These are phyloP conservation scores for Cryptoprocta ferox DNA, from an alignment of 2,797 vertebrate genomes.

Conservation along the genomic window DNA sequence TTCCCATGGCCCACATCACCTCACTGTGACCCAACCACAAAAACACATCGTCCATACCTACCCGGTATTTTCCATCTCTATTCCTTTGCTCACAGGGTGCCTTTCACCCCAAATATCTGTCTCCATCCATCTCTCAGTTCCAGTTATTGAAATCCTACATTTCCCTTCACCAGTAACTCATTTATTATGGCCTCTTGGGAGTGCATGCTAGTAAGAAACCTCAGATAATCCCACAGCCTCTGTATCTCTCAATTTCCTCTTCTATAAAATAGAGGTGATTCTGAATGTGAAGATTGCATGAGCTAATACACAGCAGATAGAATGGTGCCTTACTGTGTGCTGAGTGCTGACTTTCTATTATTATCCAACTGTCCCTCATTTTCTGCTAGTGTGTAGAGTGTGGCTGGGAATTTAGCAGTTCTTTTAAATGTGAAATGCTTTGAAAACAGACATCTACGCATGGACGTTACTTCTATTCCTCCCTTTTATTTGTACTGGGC, in stretches of 20 bases:
- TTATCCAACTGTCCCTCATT: not conserved
- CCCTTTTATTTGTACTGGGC: not conserved
- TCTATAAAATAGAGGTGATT: not conserved
- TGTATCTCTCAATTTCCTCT: not conserved
- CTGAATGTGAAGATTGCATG: not conserved
- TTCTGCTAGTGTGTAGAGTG: not conserved
- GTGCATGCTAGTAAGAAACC: not conserved
- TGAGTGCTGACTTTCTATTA: not conserved
- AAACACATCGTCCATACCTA: not conserved
- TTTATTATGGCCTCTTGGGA: not conserved
- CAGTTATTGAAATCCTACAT: not conserved
- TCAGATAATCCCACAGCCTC: not conserved
- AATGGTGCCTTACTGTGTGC: not conserved
- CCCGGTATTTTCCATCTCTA: not conserved
- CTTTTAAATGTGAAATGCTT: conserved; percentile 7
- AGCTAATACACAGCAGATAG: not conserved
- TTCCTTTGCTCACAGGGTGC: not conserved
- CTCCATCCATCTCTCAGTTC: not conserved
- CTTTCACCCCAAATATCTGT: not conserved
- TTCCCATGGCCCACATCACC: not conserved
- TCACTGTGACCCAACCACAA: not conserved
- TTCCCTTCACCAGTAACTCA: not conserved
- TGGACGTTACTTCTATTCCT: not conserved
- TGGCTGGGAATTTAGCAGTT: not conserved
- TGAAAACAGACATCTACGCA: not conserved